phyloP scores from a whole-genome alignment of 2,888 invertebrate genomes.

The Anoplius nigerrimus region DNA sequence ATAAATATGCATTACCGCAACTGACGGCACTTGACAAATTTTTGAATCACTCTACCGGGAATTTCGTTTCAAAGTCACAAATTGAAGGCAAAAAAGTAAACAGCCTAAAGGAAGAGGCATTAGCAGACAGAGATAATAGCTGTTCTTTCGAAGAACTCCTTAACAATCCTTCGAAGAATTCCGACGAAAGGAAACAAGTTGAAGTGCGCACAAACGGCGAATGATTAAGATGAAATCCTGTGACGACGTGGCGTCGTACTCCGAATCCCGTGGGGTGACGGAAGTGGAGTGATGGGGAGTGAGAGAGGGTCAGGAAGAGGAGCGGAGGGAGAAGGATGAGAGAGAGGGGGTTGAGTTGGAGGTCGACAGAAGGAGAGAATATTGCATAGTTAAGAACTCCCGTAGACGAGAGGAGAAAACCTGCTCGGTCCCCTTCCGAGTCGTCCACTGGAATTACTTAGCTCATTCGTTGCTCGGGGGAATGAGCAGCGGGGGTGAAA shows the following conservation, averaged over 20 bases:
- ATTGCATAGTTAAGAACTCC: slow-evolving; percentile 24
- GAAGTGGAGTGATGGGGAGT: neutral
- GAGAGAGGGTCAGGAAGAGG: neutral
- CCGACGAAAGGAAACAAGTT: slow-evolving; percentile 10
- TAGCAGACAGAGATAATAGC: too few relatives aligned
- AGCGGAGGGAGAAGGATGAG: neutral
- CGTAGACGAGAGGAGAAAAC: slow-evolving; percentile 18
- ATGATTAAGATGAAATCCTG: slow-evolving; percentile 35
- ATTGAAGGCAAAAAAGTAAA: too few relatives aligned
- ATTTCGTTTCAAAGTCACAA: too few relatives aligned
- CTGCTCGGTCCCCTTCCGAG: slow-evolving; percentile 32
- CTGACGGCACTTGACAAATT: too few relatives aligned
- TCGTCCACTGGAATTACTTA: slow-evolving; percentile 53
- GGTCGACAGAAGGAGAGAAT: neutral
- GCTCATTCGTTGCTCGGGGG: slow-evolving; percentile 36
- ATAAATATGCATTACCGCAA: too few relatives aligned
- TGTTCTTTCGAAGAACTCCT: neutral
- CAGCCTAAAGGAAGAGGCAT: too few relatives aligned
- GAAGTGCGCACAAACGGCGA: slow-evolving; percentile 11
- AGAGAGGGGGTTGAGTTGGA: neutral
- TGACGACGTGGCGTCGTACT: slow-evolving; percentile 18
- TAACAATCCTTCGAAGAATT: slow-evolving; percentile 26
- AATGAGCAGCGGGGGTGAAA: neutral
- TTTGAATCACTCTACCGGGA: too few relatives aligned
- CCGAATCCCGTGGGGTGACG: neutral